phyloP scores from a whole-genome alignment of 2,888 invertebrate species.

The Kuschelorhynchus macadamiae region DNA sequence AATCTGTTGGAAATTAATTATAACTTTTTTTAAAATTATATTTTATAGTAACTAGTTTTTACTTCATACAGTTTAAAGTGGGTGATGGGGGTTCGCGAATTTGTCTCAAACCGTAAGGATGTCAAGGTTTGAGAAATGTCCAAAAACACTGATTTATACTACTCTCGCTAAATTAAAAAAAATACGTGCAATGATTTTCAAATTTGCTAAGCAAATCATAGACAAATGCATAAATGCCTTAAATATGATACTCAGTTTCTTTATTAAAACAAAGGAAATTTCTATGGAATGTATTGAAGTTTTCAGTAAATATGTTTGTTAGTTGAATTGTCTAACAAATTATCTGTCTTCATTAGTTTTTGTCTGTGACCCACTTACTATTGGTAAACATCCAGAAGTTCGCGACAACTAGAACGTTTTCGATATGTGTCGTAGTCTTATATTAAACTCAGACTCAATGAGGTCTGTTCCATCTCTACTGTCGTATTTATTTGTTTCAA shows the following conservation, averaged over 20 bases:
- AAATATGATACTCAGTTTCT: background rate
- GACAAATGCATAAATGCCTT: too few relatives aligned
- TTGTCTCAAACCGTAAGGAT: too few relatives aligned
- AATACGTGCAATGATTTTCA: too few relatives aligned
- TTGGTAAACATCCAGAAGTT: conserved; percentile 14
- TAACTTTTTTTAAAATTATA: too few relatives aligned
- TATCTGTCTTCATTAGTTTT: background rate
- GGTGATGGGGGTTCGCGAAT: too few relatives aligned
- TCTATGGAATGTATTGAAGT: background rate
- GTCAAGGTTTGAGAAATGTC: too few relatives aligned
- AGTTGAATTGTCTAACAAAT: background rate
- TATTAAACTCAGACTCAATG: conserved; percentile 2
- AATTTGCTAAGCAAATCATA: too few relatives aligned
- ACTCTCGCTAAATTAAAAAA: too few relatives aligned
- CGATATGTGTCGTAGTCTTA: conserved; percentile 14
- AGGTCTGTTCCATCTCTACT: conserved; percentile 6
- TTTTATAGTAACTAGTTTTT: too few relatives aligned
- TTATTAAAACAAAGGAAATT: background rate
- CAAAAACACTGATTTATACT: too few relatives aligned
- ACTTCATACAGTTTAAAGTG: too few relatives aligned
- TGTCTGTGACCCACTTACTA: conserved; percentile 17
- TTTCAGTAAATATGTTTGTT: background rate
- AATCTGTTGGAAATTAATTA: too few relatives aligned
- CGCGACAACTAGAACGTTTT: background rate
- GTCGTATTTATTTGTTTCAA: background rate